Evolutionary conservation across 2,797 vertebrate genomes (phyloP), one percentile per base, ranked within the genome.

Genomic region (Macropus fuliginosus): DNA sequence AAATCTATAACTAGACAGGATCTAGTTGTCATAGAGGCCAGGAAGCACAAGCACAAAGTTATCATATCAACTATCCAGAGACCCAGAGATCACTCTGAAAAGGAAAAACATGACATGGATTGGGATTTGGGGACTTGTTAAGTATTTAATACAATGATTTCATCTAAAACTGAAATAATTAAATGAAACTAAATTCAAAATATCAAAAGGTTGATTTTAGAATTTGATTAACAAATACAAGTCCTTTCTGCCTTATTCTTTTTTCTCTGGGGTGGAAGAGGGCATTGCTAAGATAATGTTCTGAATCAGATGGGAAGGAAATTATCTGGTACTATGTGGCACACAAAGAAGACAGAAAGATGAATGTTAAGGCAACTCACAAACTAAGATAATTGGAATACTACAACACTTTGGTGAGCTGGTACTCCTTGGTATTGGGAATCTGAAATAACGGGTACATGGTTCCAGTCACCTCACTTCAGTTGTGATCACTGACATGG

Each of bases 391-490:
- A 54, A 94, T 40, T n/a, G 90, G 40, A 92, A 92, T 90, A 91
- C 18, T 6, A 54, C 54, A 91, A 91, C 12, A n/a, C 55, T 55
- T 55, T 96, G 27, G 24, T 66, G 54, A 40, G 74, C 57, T 94
- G 90, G 90, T n/a, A 8, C 24, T 5, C 89, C 50, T 95, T 87
- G 91, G 59, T n/a, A 31, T 94, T 91, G 93, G 21, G 31, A 90
- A 55, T 92, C 91, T 96, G 94, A 34, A 94, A 92, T 95, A 95
- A 95, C 91, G 10, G 0, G 2, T 6, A 91, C 31, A 66, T 90
- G 54, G 74, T 46, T 93, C 40, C 40, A 94, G 91, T 92, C 95
- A 87, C 96, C 93, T 96, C 95, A 94, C 10, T 59, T 96, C 92
- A 93, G 90, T 56, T 87, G 3, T 57, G 93, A 62, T 95, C 94